Percentiles rank a stretch among this genome's conserved stretches.
These are phyloP conservation scores for Tor tambroides DNA, from an alignment of 2,113 vertebrate species.

Conservation along the genomic window DNA sequence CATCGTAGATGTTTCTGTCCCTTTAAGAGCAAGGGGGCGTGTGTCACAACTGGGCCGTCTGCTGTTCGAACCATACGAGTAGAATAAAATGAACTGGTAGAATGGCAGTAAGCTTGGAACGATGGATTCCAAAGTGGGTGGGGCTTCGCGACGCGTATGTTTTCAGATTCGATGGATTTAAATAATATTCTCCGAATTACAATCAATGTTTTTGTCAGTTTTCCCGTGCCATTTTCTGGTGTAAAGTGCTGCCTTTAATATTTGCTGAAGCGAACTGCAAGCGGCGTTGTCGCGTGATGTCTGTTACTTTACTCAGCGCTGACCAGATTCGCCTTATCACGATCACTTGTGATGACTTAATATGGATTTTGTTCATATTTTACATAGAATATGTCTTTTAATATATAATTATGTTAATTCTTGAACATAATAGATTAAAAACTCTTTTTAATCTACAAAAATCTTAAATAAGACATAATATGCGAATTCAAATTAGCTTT, in stretches of 20 bases:
- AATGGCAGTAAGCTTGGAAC: neutral
- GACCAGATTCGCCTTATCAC: neutral
- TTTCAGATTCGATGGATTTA: neutral
- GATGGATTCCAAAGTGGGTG: accelerated
- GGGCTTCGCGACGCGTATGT: neutral
- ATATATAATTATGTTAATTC: neutral
- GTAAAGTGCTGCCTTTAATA: too few relatives aligned
- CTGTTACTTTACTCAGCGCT: constrained; percentile 7
- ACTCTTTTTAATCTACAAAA: neutral
- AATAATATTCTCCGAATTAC: neutral
- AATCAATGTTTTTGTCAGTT: neutral
- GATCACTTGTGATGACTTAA: neutral
- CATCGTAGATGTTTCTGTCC: constrained; percentile 44
- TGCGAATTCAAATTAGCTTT: neutral
- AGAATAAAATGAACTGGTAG: neutral
- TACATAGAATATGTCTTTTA: neutral
- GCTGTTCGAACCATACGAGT: neutral
- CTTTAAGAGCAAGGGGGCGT: constrained; percentile 75
- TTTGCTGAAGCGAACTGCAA: neutral
- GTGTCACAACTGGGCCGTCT: constrained; percentile 3
- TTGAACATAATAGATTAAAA: neutral
- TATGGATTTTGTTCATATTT: neutral
- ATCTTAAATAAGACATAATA: neutral
- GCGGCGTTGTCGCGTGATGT: neutral
- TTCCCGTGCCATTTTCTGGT: neutral